Percentiles rank a stretch among this genome's conserved stretches.
phyloP scores from a whole-genome alignment of 2,888 invertebrate species.

The Luffia ferchaultella region DNA sequence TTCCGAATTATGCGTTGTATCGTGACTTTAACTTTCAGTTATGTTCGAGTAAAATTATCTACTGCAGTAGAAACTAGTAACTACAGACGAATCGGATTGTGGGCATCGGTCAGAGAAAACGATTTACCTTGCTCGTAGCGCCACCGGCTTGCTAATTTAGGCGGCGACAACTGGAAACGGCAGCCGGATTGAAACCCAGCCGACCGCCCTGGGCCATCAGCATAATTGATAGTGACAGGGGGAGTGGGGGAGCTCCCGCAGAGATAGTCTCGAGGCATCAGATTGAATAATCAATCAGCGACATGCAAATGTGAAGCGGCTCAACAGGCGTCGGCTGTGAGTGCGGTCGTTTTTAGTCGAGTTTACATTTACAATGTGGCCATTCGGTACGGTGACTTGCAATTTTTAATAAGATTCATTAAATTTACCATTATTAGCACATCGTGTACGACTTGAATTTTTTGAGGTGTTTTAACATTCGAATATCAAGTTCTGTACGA shows the following conservation, averaged over 20 bases:
- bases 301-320: conserved; percentile 48
- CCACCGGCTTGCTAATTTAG: conserved; percentile 2
- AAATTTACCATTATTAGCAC: no score
- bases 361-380: neutral
- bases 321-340: conserved; percentile 37
- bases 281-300: conserved; percentile 61
- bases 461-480: no score
- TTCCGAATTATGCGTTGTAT: no score
- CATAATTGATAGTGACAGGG: conserved; percentile 13
- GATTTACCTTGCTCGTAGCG: neutral
- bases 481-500: no score
- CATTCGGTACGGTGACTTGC: no score
- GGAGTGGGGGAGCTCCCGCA: conserved; percentile 11
- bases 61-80: no score
- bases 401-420: no score
- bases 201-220: conserved; percentile 7
- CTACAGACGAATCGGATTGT: no score
- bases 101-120: no score
- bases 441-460: no score
- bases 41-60: no score
- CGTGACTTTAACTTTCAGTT: no score
- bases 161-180: conserved; percentile 9
- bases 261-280: conserved; percentile 31
- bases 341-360: conserved; percentile 23
- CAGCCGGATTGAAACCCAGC: conserved; percentile 5